Evolutionary conservation across 2,113 vertebrate species (phyloP).

Genomic region (Gobio gobio): DNA sequence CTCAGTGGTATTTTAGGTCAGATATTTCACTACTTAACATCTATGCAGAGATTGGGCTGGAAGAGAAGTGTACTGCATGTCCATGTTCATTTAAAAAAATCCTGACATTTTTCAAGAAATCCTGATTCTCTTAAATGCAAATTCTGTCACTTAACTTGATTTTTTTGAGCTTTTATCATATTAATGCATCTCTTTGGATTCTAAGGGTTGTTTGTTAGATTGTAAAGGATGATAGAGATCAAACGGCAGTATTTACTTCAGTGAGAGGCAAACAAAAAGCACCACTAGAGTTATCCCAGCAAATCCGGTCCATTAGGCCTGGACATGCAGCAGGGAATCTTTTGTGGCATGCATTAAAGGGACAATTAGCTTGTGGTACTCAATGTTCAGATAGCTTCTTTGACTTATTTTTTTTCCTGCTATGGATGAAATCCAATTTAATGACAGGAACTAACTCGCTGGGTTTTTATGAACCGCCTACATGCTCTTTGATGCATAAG

Average conservation of each 20-base stretch:
- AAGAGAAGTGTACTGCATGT: conserved; percentile 11
- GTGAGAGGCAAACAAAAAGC: conserved; percentile 19
- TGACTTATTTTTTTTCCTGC: conserved; percentile 10
- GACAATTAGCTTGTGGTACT: conserved; percentile 52
- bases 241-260: conserved; percentile 29
- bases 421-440: conserved; percentile 59
- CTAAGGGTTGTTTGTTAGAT: not conserved
- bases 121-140: not conserved
- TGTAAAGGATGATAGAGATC: conserved; percentile 7
- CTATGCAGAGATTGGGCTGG: conserved; percentile 42
- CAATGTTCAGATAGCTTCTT: conserved; percentile 57
- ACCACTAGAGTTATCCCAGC: conserved; percentile 25
- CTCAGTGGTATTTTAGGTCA: conserved; percentile 59
- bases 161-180: not conserved
- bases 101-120: not conserved
- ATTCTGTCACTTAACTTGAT: conserved; percentile 17
- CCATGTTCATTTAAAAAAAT: conserved; percentile 11
- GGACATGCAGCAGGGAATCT: conserved; percentile 45
- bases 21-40: conserved; percentile 59
- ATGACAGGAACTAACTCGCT: conserved; percentile 57
- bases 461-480: conserved; percentile 55
- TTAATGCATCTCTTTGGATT: conserved; percentile 4
- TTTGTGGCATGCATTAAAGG: conserved; percentile 55
- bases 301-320: conserved; percentile 18
- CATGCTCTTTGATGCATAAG: conserved; percentile 59